Evolutionary conservation across 92 coral and sea anemone genomes (phyloP).

Genomic region (Parazoanthus atlanticus): DNA sequence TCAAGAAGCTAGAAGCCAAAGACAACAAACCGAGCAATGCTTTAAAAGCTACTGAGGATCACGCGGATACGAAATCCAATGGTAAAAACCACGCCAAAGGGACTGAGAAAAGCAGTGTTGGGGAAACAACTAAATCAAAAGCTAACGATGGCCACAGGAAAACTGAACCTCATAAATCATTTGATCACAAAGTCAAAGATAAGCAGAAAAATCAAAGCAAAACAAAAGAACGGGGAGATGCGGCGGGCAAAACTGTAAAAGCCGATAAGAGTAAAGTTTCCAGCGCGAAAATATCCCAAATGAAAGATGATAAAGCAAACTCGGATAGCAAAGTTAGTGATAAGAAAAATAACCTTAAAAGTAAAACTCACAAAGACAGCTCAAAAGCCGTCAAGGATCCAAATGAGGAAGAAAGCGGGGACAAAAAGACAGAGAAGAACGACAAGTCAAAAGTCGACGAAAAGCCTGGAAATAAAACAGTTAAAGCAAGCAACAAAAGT

Average conservation of each 20-base stretch:
- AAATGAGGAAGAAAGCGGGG: not conserved
- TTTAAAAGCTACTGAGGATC: not conserved
- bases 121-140: not conserved
- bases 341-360: conserved; percentile 11
- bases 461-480: conserved; percentile 20
- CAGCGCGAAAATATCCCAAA: not conserved
- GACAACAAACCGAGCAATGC: not conserved
- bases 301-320: conserved; percentile 14
- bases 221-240: conserved; percentile 6
- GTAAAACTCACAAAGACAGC: conserved; percentile 4
- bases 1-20: not conserved
- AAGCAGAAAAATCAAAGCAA: conserved; percentile 17
- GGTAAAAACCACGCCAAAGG: not conserved
- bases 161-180: conserved; percentile 9
- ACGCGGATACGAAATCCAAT: not conserved
- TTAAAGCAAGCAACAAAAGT: conserved; percentile 25
- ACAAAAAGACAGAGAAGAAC: conserved; percentile 1
- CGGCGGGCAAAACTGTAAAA: conserved; percentile 2
- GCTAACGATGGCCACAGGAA: conserved; percentile 14
- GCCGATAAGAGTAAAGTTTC: not conserved
- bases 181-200: conserved; percentile 1
- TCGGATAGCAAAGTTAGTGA: conserved; percentile 12
- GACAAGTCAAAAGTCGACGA: not conserved
- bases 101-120: not conserved
- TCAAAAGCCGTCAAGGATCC: not conserved